phyloP scores from a whole-genome alignment of 53 echinoderm and acorn worm genomes.

The Astropecten irregularis region DNA sequence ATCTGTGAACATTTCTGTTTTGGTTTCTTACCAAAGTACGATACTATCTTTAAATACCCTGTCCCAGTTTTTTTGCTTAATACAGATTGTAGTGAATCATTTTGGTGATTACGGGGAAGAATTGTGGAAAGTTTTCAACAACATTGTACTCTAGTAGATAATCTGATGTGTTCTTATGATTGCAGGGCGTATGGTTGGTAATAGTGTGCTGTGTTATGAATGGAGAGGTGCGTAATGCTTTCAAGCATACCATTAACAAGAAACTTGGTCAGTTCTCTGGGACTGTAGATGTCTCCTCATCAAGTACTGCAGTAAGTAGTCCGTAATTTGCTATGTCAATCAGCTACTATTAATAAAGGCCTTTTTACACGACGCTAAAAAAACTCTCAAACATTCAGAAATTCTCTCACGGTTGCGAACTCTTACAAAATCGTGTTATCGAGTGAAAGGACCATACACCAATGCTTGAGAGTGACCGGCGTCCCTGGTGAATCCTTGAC shows the following conservation, averaged over 20 bases:
- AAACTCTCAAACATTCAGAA: too few relatives aligned
- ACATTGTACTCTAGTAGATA: background rate
- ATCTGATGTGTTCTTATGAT: background rate
- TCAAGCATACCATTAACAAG: slow-evolving; percentile 21
- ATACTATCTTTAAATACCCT: too few relatives aligned
- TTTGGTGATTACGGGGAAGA: background rate
- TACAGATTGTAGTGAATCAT: background rate
- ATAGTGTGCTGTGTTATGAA: slow-evolving; percentile 37
- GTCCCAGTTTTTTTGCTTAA: background rate
- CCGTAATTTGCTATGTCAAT: too few relatives aligned
- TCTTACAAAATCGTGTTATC: too few relatives aligned
- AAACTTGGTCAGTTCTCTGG: background rate
- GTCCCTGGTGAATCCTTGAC: too few relatives aligned
- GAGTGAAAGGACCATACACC: too few relatives aligned
- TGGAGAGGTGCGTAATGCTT: slow-evolving; percentile 41
- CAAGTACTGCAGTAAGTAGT: slow-evolving; percentile 3
- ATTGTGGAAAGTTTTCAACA: background rate
- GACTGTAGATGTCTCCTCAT: background rate
- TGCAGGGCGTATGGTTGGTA: slow-evolving; percentile 35
- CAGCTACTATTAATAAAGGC: too few relatives aligned
- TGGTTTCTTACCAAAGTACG: too few relatives aligned
- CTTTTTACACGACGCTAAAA: too few relatives aligned
- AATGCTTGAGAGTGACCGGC: too few relatives aligned
- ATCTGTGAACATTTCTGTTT: too few relatives aligned
- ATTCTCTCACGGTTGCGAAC: too few relatives aligned